Evolutionary conservation across 1,140 invertebrate species (phyloP).

Genomic region (Epicauta chinensis): DNA sequence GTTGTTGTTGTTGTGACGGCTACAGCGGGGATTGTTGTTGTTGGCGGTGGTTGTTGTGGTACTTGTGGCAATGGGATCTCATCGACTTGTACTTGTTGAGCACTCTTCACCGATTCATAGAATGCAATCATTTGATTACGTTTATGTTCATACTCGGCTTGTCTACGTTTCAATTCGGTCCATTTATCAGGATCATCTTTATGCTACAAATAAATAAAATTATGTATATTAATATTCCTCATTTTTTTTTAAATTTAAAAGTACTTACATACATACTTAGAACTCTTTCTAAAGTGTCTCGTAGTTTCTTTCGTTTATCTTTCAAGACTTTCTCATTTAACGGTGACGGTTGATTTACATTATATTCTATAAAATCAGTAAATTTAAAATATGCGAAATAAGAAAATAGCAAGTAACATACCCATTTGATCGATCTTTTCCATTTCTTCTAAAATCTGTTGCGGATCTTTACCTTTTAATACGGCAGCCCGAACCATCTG

Average conservation of each 20-base stretch:
- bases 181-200: constrained; percentile 96
- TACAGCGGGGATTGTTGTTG: too few species aligned
- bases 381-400: not conserved
- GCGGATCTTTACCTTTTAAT: constrained; percentile 96
- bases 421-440: constrained; percentile 98
- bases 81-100: constrained; percentile 93
- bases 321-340: constrained; percentile 95
- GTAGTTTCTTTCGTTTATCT: constrained; percentile 93
- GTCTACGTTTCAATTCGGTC: constrained; percentile 81
- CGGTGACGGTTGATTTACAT: constrained; percentile 87
- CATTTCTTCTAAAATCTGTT: constrained; percentile 89
- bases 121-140: constrained; percentile 80
- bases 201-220: constrained; percentile 54
- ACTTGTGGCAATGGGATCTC: constrained; percentile 86
- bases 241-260: too few species aligned
- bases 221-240: constrained; percentile 1
- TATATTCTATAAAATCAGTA: constrained; percentile 68
- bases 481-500: constrained; percentile 93
- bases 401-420: constrained; percentile 42
- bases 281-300: constrained; percentile 91
- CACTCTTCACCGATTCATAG: constrained; percentile 91
- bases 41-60: constrained; percentile 35
- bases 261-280: constrained; percentile 95
- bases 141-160: constrained; percentile 90
- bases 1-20: not conserved